Percentiles rank a stretch among this genome's conserved stretches.
These are phyloP conservation scores for Choloepus didactylus DNA, from an alignment of 2,797 vertebrate genomes.

Conservation along the genomic window DNA sequence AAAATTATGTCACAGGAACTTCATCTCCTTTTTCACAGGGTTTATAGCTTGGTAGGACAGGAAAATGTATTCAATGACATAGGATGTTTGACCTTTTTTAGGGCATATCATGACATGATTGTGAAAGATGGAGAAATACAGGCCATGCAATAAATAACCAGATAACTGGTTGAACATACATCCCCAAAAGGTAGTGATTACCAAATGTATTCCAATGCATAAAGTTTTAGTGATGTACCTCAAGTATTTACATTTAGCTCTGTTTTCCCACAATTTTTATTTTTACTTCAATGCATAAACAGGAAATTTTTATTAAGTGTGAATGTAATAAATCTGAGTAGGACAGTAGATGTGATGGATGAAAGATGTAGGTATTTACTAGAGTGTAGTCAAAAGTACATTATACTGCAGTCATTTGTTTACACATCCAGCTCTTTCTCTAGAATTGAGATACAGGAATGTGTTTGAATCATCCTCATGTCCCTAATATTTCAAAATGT, in stretches of 20 bases:
- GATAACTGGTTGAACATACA: rapidly evolving
- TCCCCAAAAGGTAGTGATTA: not conserved
- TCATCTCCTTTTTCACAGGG: not conserved
- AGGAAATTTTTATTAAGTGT: slow-evolving; percentile 20
- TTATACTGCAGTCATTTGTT: not conserved
- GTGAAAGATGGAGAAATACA: not conserved
- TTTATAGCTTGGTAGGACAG: not conserved
- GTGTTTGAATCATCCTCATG: not conserved
- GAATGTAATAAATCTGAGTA: slow-evolving; percentile 34
- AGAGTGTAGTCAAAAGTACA: not conserved
- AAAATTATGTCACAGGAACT: not conserved
- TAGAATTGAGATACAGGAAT: not conserved
- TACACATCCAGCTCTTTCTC: slow-evolving; percentile 25
- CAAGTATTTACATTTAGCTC: slow-evolving; percentile 4
- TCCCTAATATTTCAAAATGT: slow-evolving; percentile 19
- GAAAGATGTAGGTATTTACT: slow-evolving; percentile 44
- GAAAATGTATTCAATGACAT: not conserved
- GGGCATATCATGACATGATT: not conserved
- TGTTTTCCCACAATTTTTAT: slow-evolving; percentile 21
- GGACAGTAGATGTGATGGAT: not conserved
- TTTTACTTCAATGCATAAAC: not conserved
- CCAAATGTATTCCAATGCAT: not conserved
- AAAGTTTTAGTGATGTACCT: not conserved
- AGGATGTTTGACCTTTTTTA: not conserved
- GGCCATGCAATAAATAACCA: too few species aligned